A percentile compares a stretch with the other conserved stretches of the same genome.
phyloP scores from a whole-genome alignment of 2,888 invertebrate genomes.

The Tinea semifulvella region DNA sequence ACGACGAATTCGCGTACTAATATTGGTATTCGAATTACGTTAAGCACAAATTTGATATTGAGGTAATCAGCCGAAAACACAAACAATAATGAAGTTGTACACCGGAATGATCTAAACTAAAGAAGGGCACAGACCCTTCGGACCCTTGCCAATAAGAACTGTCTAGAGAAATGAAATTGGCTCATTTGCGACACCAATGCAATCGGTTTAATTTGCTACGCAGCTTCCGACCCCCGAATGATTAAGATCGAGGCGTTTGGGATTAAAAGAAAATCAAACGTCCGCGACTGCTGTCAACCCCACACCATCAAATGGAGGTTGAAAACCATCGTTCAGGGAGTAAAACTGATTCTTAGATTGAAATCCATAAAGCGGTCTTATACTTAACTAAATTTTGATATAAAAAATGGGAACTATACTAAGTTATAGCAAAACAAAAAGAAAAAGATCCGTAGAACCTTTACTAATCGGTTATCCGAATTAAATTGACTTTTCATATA shows the following conservation, averaged over 20 bases:
- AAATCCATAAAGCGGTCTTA: too few relatives aligned
- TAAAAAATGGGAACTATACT: too few relatives aligned
- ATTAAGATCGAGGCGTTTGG: conserved; percentile 56
- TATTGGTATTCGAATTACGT: conserved; percentile 1
- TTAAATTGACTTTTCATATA: too few relatives aligned
- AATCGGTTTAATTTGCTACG: conserved; percentile 63
- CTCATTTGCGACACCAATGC: conserved; percentile 63
- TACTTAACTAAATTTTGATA: too few relatives aligned
- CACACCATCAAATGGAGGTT: conserved; percentile 22
- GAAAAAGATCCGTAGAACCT: too few relatives aligned
- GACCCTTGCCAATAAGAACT: conserved; percentile 20
- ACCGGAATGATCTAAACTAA: conserved; percentile 11
- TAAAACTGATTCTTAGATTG: conserved; percentile 13
- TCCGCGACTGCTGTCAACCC: conserved; percentile 51
- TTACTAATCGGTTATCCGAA: too few relatives aligned
- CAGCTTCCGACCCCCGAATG: conserved; percentile 46
- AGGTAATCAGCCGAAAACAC: conserved; percentile 12
- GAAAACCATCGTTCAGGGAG: conserved; percentile 11
- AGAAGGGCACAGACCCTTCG: conserved; percentile 10
- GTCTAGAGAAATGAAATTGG: conserved; percentile 57
- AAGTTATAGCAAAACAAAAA: too few relatives aligned
- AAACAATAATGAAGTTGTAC: conserved; percentile 14
- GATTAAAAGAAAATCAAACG: conserved; percentile 67
- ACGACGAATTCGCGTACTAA: too few relatives aligned
- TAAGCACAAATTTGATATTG: too few relatives aligned